Evolutionary conservation across 2,888 invertebrate species (phyloP).

Genomic region (Miltochrista miniata): DNA sequence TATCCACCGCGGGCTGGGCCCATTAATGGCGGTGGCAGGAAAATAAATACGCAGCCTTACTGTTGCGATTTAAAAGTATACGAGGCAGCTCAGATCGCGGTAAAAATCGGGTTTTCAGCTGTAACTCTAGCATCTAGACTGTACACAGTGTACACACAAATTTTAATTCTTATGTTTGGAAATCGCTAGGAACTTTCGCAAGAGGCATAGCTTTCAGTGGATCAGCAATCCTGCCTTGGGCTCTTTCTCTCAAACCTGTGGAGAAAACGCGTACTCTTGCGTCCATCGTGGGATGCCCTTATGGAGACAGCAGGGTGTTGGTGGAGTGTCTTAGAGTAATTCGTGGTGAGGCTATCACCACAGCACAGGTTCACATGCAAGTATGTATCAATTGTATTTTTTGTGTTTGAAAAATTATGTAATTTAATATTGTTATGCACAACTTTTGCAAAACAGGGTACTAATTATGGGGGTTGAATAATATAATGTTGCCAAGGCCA

Average conservation of each 20-base stretch:
- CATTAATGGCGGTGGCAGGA: too few relatives aligned
- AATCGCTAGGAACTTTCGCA: slow-evolving; percentile 77
- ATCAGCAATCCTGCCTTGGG: slow-evolving; percentile 85
- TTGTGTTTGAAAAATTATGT: background rate
- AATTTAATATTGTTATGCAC: background rate
- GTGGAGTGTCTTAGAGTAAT: slow-evolving; percentile 86
- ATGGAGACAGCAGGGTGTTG: slow-evolving; percentile 75
- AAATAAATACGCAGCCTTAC: too few relatives aligned
- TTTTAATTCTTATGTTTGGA: too few relatives aligned
- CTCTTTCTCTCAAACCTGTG: slow-evolving; percentile 80
- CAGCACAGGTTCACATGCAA: slow-evolving; percentile 81
- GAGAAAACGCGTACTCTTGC: slow-evolving; percentile 86
- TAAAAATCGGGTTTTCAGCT: too few relatives aligned
- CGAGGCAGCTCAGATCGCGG: too few relatives aligned
- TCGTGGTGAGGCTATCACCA: slow-evolving; percentile 84
- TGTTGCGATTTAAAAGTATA: too few relatives aligned
- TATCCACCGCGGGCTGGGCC: too few relatives aligned
- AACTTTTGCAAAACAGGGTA: background rate
- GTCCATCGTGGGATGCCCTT: slow-evolving; percentile 85
- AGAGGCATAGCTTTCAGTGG: slow-evolving; percentile 89
- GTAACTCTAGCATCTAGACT: too few relatives aligned
- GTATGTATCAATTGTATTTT: slow-evolving; percentile 64
- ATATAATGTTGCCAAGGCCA: too few relatives aligned
- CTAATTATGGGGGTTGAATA: too few relatives aligned
- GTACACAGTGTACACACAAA: too few relatives aligned